Evolutionary conservation across 2,113 vertebrate genomes (phyloP), one percentile per base, ranked within the genome.

Genomic region (Scomber colias): DNA sequence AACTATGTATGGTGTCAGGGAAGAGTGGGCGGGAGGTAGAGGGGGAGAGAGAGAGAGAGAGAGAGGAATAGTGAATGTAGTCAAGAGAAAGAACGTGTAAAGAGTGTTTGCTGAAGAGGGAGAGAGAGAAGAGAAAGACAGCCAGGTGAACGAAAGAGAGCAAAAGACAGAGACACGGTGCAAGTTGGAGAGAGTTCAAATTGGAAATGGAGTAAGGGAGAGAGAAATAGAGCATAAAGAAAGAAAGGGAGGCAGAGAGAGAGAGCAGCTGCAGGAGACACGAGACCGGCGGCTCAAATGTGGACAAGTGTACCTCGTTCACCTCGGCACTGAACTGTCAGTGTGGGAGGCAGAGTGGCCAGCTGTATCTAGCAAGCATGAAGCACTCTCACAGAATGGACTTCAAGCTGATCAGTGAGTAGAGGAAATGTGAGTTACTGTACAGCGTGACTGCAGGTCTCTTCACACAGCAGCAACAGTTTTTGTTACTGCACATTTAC

Each of bases 401-500:
- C 86, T 79, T 85, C 88, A 93, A 91, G 86, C 89, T 94, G 83
- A 93, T 90, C 84, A 95, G 95, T 95, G 92, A 95, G 94, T 93
- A 85, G 59, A 53, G 13, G 53, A 65, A 70, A 85, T 21, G 71
- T 79, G 85, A 86, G 72, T 74, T 54, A 7, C 67, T 53, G 6
- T 49, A 40, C 35, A 40, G 44, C 49, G 10, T 12, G 65, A 44
- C 44, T 74, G 67, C 53, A 31, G 14, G 60, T 51, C 69, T 68
- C 55, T 50, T 50, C 49, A 53, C 73, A 67, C 31, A 40, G 35
- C 35, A 40, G 35, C 35, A 40, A 40, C 35, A 40, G 35, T 40
- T 40, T 40, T 40, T 40, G 9, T 40, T 40, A 40, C 35, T 2
- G 35, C 35, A 40, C 35, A 40, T 40, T 4, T 24, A 40, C 35